phyloP scores from a whole-genome alignment of 1,140 invertebrate genomes.

The Lordiphosa collinella region DNA sequence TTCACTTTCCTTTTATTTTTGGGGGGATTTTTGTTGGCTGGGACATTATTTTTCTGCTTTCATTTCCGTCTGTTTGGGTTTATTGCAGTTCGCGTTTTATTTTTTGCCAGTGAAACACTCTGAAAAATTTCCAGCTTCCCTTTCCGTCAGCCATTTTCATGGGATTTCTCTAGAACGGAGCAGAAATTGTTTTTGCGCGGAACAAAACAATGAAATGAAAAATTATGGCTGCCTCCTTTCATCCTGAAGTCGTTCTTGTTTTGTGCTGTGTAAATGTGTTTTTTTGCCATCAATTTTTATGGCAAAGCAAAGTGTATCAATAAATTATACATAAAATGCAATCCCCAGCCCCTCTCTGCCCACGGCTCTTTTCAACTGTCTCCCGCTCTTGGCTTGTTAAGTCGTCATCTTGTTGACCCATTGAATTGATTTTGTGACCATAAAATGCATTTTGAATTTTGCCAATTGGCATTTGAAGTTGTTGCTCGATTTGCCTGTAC shows the following conservation, averaged over 20 bases:
- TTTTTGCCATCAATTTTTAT: slow-evolving; percentile 76
- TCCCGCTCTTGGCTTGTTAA: neutral
- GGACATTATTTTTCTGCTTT: slow-evolving; percentile 74
- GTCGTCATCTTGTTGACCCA: slow-evolving; percentile 40
- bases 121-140: slow-evolving; percentile 44
- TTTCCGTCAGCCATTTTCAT: slow-evolving; percentile 67
- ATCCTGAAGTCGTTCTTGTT: slow-evolving; percentile 14
- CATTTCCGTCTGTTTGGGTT: slow-evolving; percentile 68
- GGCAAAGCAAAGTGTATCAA: slow-evolving; percentile 72
- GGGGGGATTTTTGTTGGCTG: slow-evolving; percentile 3
- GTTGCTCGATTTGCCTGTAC: slow-evolving; percentile 35
- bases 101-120: slow-evolving; percentile 5
- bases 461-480: slow-evolving; percentile 33
- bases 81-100: slow-evolving; percentile 57
- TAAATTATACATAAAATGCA: slow-evolving; percentile 71
- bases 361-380: neutral
- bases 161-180: slow-evolving; percentile 39
- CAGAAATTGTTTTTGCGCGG: slow-evolving; percentile 31
- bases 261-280: slow-evolving; percentile 63
- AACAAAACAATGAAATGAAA: slow-evolving; percentile 75
- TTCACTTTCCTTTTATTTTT: slow-evolving; percentile 52
- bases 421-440: slow-evolving; percentile 54
- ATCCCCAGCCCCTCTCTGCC: slow-evolving; percentile 11
- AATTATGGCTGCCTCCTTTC: slow-evolving; percentile 54
- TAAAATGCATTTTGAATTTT: slow-evolving; percentile 52